Conservation (phyloP, 2,113 vertebrate species). For the Artemisiospiza belli region DNA sequence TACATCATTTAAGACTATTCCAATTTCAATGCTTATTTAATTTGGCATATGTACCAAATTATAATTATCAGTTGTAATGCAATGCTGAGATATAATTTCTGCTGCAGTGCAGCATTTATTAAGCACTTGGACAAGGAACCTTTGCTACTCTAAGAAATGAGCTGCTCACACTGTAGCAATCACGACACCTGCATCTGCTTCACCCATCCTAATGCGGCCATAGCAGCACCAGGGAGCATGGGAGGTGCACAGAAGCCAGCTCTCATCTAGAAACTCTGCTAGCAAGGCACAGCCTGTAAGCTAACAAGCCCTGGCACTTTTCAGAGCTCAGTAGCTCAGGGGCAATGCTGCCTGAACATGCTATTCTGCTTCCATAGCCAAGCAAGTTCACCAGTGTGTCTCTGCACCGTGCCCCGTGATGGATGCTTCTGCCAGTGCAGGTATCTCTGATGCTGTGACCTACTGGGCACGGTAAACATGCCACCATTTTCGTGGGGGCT, state of each 20-base stretch:
- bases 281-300: background rate
- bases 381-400: accelerated
- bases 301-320: background rate
- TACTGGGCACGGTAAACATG: background rate
- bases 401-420: accelerated
- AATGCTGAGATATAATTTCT: background rate
- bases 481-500: accelerated
- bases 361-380: background rate
- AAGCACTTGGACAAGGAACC: background rate
- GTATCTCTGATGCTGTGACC: background rate
- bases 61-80: background rate
- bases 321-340: background rate
- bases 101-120: background rate
- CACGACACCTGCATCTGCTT: background rate
- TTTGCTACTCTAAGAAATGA: background rate
- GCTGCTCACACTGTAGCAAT: background rate
- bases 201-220: background rate
- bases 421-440: background rate
- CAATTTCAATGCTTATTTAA: background rate
- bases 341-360: background rate
- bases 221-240: background rate
- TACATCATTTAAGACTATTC: background rate
- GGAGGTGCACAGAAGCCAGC: background rate
- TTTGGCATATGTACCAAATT: background rate
- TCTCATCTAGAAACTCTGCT: background rate